Percentiles rank a stretch among this genome's conserved stretches.
Conservation (phyloP, 2,113 vertebrate species). For the Hydrolagus affinis region DNA sequence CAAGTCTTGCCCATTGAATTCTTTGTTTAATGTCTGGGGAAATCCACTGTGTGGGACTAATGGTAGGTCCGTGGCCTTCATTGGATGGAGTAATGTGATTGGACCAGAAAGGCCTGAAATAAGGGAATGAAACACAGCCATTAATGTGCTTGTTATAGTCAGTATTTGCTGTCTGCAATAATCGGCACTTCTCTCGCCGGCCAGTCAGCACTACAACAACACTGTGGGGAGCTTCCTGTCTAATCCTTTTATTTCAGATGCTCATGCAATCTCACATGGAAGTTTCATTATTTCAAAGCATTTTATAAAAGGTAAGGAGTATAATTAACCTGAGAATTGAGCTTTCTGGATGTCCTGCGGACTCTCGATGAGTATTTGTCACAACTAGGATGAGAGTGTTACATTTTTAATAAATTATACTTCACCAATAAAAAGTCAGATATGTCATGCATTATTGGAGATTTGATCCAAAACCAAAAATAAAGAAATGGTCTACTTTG, state of each 20-base stretch:
- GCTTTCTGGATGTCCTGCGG: slow-evolving; percentile 9
- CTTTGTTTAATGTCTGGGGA: slow-evolving; percentile 24
- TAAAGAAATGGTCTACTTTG: too few relatives aligned
- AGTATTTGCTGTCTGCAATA: background rate
- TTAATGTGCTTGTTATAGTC: background rate
- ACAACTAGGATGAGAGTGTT: background rate
- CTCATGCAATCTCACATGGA: background rate
- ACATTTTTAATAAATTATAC: background rate
- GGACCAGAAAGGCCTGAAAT: slow-evolving; percentile 14
- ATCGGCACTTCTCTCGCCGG: background rate
- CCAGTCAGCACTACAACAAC: background rate
- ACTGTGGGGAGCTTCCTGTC: background rate
- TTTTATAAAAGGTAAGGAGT: background rate
- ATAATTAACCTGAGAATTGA: slow-evolving; percentile 1
- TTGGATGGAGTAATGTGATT: slow-evolving; percentile 16
- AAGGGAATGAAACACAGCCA: slow-evolving; percentile 27
- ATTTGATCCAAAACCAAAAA: too few relatives aligned
- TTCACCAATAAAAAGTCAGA: too few relatives aligned
- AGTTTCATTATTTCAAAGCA: background rate
- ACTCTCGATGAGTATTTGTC: background rate
- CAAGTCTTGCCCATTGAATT: slow-evolving; percentile 19
- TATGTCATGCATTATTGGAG: too few relatives aligned
- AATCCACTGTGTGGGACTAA: slow-evolving; percentile 16
- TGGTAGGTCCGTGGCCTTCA: slow-evolving; percentile 26
- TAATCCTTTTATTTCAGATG: background rate